A percentile compares a stretch with the other conserved stretches of the same genome.
phyloP scores from a whole-genome alignment of 2,113 vertebrate genomes.

The Corythoichthys haematopterus region DNA sequence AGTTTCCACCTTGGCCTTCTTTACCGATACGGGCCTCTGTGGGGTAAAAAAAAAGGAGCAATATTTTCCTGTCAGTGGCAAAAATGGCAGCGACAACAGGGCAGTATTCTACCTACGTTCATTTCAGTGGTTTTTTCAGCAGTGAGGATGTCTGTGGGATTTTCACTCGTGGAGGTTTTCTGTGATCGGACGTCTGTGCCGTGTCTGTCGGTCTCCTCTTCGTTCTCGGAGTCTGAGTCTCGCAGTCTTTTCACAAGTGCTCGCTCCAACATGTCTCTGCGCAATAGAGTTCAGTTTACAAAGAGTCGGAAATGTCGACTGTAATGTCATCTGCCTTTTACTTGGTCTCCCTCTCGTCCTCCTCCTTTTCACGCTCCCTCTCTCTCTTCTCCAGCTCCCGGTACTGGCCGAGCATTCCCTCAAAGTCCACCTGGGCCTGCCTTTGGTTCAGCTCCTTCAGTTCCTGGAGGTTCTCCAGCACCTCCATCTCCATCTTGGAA shows the following conservation, averaged over 20 bases:
- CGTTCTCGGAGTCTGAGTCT: slow-evolving; percentile 82
- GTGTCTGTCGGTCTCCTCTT: slow-evolving; percentile 41
- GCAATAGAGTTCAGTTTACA: slow-evolving; percentile 2
- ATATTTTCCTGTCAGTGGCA: background rate
- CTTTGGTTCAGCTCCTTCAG: slow-evolving; percentile 95
- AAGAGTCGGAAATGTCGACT: too few relatives aligned
- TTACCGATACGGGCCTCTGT: slow-evolving; percentile 54
- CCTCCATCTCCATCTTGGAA: slow-evolving; percentile 97
- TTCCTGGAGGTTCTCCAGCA: slow-evolving; percentile 95
- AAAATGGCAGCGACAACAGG: background rate
- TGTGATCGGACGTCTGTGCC: fast-evolving
- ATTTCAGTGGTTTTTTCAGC: slow-evolving; percentile 55
- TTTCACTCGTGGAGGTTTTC: background rate
- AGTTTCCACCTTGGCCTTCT: slow-evolving; percentile 74
- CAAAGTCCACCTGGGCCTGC: slow-evolving; percentile 91
- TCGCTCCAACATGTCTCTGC: slow-evolving; percentile 83
- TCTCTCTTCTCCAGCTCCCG: slow-evolving; percentile 76
- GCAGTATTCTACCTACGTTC: slow-evolving; percentile 32
- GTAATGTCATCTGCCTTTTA: slow-evolving; percentile 51
- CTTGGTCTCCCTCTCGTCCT: slow-evolving; percentile 85
- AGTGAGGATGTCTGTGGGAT: slow-evolving; percentile 82
- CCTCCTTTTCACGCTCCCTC: slow-evolving; percentile 76
- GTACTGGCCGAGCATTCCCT: slow-evolving; percentile 79
- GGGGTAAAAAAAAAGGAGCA: background rate
- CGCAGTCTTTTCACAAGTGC: slow-evolving; percentile 71